phyloP scores from a whole-genome alignment of 1,140 invertebrate genomes.

The Apis laboriosa region DNA sequence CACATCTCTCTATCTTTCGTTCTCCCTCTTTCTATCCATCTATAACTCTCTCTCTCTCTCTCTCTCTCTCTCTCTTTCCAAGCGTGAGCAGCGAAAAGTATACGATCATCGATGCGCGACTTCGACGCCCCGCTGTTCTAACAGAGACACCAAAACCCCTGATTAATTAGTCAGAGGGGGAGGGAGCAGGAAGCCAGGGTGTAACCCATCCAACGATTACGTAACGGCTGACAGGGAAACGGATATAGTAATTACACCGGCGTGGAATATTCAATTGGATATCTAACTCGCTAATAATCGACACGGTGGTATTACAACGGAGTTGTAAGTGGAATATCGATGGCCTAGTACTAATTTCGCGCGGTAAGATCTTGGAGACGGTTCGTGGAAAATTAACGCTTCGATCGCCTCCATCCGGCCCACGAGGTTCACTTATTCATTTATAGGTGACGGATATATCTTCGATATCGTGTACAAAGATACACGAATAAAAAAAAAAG shows the following conservation, averaged over 20 bases:
- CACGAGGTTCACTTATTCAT: neutral
- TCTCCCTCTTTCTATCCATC: neutral
- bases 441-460: too few relatives aligned
- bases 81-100: neutral
- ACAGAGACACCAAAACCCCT: conserved; percentile 31
- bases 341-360: conserved; percentile 58
- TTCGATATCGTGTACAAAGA: too few relatives aligned
- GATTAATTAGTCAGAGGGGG: conserved; percentile 56
- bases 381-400: conserved; percentile 3
- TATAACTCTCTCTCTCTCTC: neutral
- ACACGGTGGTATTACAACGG: conserved; percentile 66
- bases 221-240: conserved; percentile 57
- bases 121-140: neutral
- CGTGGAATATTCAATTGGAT: conserved; percentile 71
- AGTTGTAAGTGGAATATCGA: conserved; percentile 69
- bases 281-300: conserved; percentile 72
- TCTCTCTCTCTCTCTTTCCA: too few relatives aligned
- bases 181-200: neutral
- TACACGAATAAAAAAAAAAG: too few relatives aligned
- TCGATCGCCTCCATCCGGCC: neutral
- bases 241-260: conserved; percentile 67
- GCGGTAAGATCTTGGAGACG: conserved; percentile 31
- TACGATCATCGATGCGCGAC: neutral
- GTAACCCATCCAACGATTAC: conserved; percentile 55
- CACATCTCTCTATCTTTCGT: neutral